Evolutionary conservation across 2,797 vertebrate species (phyloP), one percentile per base, ranked within the genome.

Genomic region (Trematomus bernacchii): DNA sequence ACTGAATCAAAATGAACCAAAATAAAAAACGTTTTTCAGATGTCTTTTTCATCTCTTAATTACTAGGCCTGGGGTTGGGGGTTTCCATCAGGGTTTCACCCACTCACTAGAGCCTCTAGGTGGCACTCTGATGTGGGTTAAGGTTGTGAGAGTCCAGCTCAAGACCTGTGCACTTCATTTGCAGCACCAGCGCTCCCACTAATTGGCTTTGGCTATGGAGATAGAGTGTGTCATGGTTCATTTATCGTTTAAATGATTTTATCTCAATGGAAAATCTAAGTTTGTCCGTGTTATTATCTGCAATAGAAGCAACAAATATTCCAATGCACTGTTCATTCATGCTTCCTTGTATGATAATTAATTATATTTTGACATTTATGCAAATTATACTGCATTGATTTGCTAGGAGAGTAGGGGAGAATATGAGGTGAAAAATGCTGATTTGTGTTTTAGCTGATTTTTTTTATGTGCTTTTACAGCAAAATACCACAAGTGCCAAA

Each of bases 401-500:
- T 67, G 43, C 54, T 60, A n/a, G 1, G 30, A 55, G 4, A 37
- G 13, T 54, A 70, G 23, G 23, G 3, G 23, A 37, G 33, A 80
- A 80, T 69, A 54, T 67, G 21, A 77, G 67, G 19, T 68, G 21
- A 47, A 69, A 80, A 81, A 71, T 62, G 71, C 27, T 50, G 53
- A 77, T 83, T 67, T 76, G 21, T 66, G 68, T 77, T 80, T 48
- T 70, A 77, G 59, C 40, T 69, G 61, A 6, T 72, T 68, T 50
- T 71, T 66, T 27, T 61, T 61, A 86, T 66, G 75, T 76, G 50
- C 70, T 66, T 10, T 74, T 81, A 44, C 57, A 77, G 71, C 37
- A 63, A 82, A 88, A 76, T 63, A 69, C 72, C 73, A 54, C 66
- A 65, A 54, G 53, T 68, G 66, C 61, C 72, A 46, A 60, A 47